Conservation (phyloP, 2,888 invertebrate genomes). For the Dione vanillae region DNA sequence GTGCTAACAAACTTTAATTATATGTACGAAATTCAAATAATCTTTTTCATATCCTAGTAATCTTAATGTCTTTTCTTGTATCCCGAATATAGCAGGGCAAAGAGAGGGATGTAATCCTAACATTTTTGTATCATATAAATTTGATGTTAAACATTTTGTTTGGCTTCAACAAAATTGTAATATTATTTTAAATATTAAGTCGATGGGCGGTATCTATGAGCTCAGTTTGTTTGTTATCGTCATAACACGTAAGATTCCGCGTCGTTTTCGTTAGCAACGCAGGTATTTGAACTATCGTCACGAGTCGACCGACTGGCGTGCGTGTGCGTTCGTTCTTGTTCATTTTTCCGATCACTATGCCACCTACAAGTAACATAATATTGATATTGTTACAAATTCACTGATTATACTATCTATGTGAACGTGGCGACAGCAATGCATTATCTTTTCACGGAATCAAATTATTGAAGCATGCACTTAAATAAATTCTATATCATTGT, state of each 20-base stretch:
- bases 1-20: slow-evolving; percentile 25
- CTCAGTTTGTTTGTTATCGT: slow-evolving; percentile 14
- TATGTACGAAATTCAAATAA: background rate
- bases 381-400: slow-evolving; percentile 33
- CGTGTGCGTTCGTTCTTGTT: slow-evolving; percentile 13
- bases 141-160: background rate
- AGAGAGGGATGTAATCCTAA: too few species aligned
- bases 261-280: slow-evolving; percentile 62
- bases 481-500: too few species aligned
- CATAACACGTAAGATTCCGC: slow-evolving; percentile 52
- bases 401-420: slow-evolving; percentile 29
- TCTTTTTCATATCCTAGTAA: background rate
- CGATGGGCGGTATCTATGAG: slow-evolving; percentile 10
- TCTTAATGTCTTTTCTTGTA: background rate
- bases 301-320: slow-evolving; percentile 44
- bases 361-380: slow-evolving; percentile 10
- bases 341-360: slow-evolving; percentile 15
- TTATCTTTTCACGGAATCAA: slow-evolving; percentile 7
- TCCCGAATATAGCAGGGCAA: too few species aligned
- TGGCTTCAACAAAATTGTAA: background rate
- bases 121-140: background rate
- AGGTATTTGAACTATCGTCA: slow-evolving; percentile 57
- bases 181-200: slow-evolving; percentile 3
- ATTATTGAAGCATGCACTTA: background rate
- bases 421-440: slow-evolving; percentile 26